These are phyloP conservation scores for Heteropelma amictum DNA, from an alignment of 2,888 invertebrate species.

Conservation along the genomic window DNA sequence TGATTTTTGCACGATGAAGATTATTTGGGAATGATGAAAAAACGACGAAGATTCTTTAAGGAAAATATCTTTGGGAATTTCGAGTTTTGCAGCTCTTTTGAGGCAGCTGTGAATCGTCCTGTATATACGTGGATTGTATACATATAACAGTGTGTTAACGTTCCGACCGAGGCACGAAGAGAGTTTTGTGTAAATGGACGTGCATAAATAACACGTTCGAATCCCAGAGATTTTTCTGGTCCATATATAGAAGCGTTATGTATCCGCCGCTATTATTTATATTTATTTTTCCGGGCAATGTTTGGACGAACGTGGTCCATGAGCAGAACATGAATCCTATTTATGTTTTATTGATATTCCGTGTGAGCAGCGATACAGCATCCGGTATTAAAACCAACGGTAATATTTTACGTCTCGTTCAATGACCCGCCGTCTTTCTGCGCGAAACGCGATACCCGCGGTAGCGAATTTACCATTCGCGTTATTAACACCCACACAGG, in stretches of 20 bases:
- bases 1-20: no score
- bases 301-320: constrained; percentile 21
- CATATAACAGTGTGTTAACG: constrained; percentile 3
- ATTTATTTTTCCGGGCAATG: constrained; percentile 39
- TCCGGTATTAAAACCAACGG: constrained; percentile 41
- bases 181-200: constrained; percentile 23
- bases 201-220: constrained; percentile 51
- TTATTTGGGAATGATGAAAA: no score
- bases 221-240: constrained; percentile 41
- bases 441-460: constrained; percentile 21
- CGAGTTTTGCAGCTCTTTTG: no score
- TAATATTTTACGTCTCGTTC: constrained; percentile 42
- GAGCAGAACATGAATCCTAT: constrained; percentile 7
- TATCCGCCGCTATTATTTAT: constrained; percentile 50
- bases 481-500: no score
- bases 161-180: constrained; percentile 6
- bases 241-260: constrained; percentile 14
- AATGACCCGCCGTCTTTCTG: constrained; percentile 10
- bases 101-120: no score
- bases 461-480: constrained; percentile 24
- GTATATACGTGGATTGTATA: not conserved
- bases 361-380: constrained; percentile 17
- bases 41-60: no score
- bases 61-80: no score
- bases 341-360: constrained; percentile 45